These are phyloP conservation scores for Oryzias javanicus DNA, from an alignment of 2,113 vertebrate genomes.

Conservation along the genomic window DNA sequence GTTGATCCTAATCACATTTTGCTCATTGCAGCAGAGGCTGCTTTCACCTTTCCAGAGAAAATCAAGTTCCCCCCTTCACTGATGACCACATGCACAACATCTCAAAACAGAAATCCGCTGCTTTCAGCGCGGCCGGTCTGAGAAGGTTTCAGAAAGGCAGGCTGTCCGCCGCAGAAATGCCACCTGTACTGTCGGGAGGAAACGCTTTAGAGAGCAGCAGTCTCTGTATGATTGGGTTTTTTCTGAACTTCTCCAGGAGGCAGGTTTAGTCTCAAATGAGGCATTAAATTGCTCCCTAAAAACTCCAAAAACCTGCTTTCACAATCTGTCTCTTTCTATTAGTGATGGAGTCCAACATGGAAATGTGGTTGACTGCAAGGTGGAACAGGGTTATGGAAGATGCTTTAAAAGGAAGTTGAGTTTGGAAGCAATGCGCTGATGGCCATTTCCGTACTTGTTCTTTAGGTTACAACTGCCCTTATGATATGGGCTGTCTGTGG, in stretches of 20 bases:
- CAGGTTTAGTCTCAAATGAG: conserved; percentile 1
- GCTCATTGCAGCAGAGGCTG: neutral
- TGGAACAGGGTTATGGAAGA: neutral
- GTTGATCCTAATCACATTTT: neutral
- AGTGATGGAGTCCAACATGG: neutral
- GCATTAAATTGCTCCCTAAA: conserved; percentile 3
- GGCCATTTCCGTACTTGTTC: no score
- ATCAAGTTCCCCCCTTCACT: neutral
- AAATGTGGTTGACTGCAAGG: neutral
- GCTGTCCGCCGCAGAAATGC: neutral
- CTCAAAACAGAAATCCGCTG: neutral
- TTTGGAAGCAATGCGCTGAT: neutral
- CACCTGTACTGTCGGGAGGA: neutral
- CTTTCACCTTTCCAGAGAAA: conserved; percentile 2
- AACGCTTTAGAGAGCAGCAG: conserved; percentile 1
- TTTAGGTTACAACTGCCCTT: no score
- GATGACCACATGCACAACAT: neutral
- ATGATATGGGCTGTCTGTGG: no score
- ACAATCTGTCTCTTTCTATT: neutral
- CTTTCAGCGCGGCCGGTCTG: neutral
- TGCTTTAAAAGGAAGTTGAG: neutral
- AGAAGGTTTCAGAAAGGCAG: neutral
- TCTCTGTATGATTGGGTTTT: neutral
- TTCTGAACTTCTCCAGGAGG: neutral
- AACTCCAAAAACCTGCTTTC: neutral